phyloP scores from a whole-genome alignment of 2,113 vertebrate genomes.

The Nothoprocta perdicaria region DNA sequence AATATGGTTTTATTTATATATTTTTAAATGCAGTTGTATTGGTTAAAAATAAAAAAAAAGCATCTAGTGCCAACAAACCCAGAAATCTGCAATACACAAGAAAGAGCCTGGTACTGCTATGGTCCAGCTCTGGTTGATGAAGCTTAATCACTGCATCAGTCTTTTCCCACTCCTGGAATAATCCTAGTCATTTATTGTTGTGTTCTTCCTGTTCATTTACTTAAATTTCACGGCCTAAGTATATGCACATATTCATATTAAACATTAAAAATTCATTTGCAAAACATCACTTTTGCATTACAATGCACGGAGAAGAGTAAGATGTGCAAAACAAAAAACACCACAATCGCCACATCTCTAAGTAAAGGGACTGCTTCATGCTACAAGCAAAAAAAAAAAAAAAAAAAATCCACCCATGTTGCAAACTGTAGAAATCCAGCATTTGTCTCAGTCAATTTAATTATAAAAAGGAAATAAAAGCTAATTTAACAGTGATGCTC shows the following conservation, averaged over 20 bases:
- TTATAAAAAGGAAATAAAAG: constrained; percentile 55
- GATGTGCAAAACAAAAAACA: constrained; percentile 55
- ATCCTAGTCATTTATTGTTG: constrained; percentile 56
- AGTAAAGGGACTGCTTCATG: constrained; percentile 54
- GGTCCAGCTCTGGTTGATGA: constrained; percentile 51
- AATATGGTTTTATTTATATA: constrained; percentile 68
- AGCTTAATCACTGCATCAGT: constrained; percentile 70
- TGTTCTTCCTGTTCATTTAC: constrained; percentile 63
- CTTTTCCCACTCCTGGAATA: constrained; percentile 66
- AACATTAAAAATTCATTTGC: constrained; percentile 72
- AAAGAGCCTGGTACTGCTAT: constrained; percentile 31
- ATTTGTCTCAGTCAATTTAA: constrained; percentile 18
- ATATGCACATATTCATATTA: constrained; percentile 71
- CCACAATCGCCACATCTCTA: constrained; percentile 41
- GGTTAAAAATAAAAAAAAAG: constrained; percentile 35
- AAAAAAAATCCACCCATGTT: constrained; percentile 23
- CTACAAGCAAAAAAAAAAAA: constrained; percentile 53
- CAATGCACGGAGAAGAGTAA: constrained; percentile 77
- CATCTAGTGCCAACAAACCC: constrained; percentile 66
- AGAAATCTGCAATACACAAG: constrained; percentile 53
- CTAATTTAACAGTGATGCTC: constrained; percentile 59
- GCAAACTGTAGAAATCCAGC: constrained; percentile 36
- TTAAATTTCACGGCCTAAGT: constrained; percentile 73
- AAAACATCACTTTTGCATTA: constrained; percentile 66
- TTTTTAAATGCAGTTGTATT: constrained; percentile 68